phyloP scores from a whole-genome alignment of 1,140 invertebrate genomes.

The Hylaeus anthracinus region DNA sequence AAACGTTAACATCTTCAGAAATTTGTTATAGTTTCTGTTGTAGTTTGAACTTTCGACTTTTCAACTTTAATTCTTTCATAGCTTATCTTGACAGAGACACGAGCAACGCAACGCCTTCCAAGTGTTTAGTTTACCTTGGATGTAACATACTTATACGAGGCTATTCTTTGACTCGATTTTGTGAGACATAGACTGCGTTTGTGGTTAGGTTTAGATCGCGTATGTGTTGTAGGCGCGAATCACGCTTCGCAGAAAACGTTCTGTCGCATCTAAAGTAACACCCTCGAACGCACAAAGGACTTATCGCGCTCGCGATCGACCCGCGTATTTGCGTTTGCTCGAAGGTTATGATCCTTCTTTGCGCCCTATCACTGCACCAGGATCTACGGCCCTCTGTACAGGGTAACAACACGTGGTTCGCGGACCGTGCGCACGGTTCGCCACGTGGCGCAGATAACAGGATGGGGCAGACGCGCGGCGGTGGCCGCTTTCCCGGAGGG shows the following conservation, averaged over 20 bases:
- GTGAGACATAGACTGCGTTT: no score
- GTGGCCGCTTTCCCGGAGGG: slow-evolving; percentile 58
- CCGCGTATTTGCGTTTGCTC: slow-evolving; percentile 74
- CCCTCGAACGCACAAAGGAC: slow-evolving; percentile 50
- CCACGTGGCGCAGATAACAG: slow-evolving; percentile 79
- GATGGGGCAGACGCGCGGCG: slow-evolving; percentile 66
- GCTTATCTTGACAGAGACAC: no score
- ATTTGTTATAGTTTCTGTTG: no score
- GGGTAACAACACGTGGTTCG: slow-evolving; percentile 73
- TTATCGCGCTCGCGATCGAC: slow-evolving; percentile 54
- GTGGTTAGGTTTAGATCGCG: no score
- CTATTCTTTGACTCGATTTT: no score
- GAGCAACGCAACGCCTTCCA: no score
- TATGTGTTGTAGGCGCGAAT: slow-evolving; percentile 42
- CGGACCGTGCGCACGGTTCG: slow-evolving; percentile 62
- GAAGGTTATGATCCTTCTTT: slow-evolving; percentile 77
- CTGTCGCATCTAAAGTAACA: slow-evolving; percentile 31
- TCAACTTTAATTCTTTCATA: no score
- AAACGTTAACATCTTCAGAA: no score
- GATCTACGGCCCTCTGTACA: slow-evolving; percentile 67
- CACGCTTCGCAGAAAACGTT: slow-evolving; percentile 19
- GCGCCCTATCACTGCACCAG: slow-evolving; percentile 60
- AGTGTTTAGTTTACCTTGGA: no score
- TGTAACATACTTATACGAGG: no score
- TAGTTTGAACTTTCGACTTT: no score